phyloP scores from a whole-genome alignment of 2,888 invertebrate genomes.

The Epinotia ramella region DNA sequence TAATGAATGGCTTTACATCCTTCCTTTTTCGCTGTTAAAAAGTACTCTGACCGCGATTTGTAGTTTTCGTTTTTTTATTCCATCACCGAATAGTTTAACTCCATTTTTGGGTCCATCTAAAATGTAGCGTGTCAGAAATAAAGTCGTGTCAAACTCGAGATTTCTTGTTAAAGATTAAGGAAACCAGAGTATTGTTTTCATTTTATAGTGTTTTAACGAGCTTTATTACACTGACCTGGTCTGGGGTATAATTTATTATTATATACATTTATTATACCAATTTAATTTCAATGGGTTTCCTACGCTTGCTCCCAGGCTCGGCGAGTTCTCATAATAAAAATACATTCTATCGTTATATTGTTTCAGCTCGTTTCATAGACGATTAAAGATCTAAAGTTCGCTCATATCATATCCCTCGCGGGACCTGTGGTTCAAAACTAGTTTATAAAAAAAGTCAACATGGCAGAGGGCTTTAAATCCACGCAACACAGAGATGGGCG shows the following conservation, averaged over 20 bases:
- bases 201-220: not conserved
- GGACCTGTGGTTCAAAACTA: too few relatives aligned
- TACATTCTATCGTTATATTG: too few relatives aligned
- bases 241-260: too few relatives aligned
- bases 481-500: too few relatives aligned
- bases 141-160: not conserved
- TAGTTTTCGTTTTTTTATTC: slow-evolving; percentile 9
- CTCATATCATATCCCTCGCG: too few relatives aligned
- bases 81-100: slow-evolving; percentile 15
- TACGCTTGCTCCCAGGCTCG: too few relatives aligned
- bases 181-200: slow-evolving; percentile 1
- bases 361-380: too few relatives aligned
- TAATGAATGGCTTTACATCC: not conserved
- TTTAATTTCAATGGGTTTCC: not conserved
- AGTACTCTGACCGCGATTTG: slow-evolving; percentile 12
- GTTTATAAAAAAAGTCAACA: too few relatives aligned
- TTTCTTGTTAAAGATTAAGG: not conserved
- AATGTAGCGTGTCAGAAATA: slow-evolving; percentile 8
- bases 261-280: not conserved
- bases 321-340: too few relatives aligned
- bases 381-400: too few relatives aligned
- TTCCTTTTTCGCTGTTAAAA: slow-evolving; percentile 1
- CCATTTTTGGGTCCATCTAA: slow-evolving; percentile 30
- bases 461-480: too few relatives aligned
- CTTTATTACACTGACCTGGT: not conserved